Base-by-base conservation (phyloP, 2,113 vertebrate species). In the Ophthalmolycus amberensis region DNA sequence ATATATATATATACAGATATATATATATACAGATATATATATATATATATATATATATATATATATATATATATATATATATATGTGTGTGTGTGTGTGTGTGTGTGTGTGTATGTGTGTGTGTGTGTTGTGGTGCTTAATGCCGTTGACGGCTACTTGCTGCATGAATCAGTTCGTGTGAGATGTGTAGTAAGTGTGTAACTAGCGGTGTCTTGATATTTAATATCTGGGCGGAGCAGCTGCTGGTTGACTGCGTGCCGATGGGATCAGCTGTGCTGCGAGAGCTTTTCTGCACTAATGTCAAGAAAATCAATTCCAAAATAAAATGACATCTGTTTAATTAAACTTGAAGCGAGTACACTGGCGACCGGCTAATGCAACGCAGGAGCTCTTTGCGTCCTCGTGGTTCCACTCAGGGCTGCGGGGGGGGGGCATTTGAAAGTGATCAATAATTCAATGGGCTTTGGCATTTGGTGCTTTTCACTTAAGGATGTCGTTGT, bases 401-500 rank as follows among this genome's bases (percentile, higher is more conserved):
- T 73, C 82, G 82, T 90, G 87, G 77, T 76, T 78, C 70, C 85
- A 64, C 67, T 74, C 11, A 52, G 68, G 68, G 74, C 81, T 88
- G 85, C 80, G 77, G 75, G 86, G 88, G 89, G 75, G 86, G 88
- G 89, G 75, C 79, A 70, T 88, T 92, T 90, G 44, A 48, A 64
- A 70, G n/a, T 29, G 50, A 91, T 91, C 85, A 90, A 91, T 92
- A 85, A 90, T 91, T 89, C 52, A 89, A 66, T 38, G 78, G 3
- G 79, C 81, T 76, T 50, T 72, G 88, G 90, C 82, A 89, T 89
- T 91, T 79, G 79, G 75, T 38, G 75, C 77, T 79, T 90, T 91
- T 90, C 86, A 87, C 81, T 85, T 80, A 86, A 70, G 74, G 59
- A 81, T 76, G 81, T 79, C 64, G 68, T 34, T 34, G 2, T 34